Evolutionary conservation across 2,888 invertebrate genomes (phyloP), one percentile per base, ranked within the genome.

Genomic region (Tuberolachnus salignus): DNA sequence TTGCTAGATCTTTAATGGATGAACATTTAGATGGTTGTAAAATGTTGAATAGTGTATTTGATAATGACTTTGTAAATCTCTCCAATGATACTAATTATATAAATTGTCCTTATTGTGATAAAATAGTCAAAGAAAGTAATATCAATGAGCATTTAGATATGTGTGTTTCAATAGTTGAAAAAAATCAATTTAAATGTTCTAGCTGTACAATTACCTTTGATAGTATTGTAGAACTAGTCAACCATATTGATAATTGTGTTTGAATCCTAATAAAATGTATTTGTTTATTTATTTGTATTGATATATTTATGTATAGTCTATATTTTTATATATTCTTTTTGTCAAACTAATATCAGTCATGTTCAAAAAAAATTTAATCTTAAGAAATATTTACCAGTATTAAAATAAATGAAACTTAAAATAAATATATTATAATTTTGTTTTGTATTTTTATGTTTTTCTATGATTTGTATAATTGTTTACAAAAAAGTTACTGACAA

Each of bases 71-170:
- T 69, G 44, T n/a, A 42, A 14, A 3, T n/a, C 23, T 46, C 19
- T 44, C 34, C 19, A 74, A 74, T 46, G 73, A 74, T n/a, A n/a
- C 3, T 11, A 49, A 59, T 63, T 80, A 51, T 63, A 26, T 80
- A 13, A 61, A 71, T 34, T 83, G 83, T 80, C 84, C 84, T 8
- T 82, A 82, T 46, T 84, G 84, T 80, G 72, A 81, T 71, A 75
- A 81, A 34, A 34, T 67, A n/a, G 73, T 83, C 26, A 72, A 51
- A 16, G 81, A 81, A 46, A 74, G 63, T 34, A 78, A 81, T 55
- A 83, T 84, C 49, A 82, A 83, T 61, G 81, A 81, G 63, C 84
- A 84, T 82, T 80, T 84, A 53, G 84, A 84, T 67, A 67, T 80
- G 23, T 84, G 84, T 74, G 23, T 80, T 23, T 74, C 80, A 19